Evolutionary conservation across 2,888 invertebrate species (phyloP).

Genomic region (Eupithecia subfuscata): DNA sequence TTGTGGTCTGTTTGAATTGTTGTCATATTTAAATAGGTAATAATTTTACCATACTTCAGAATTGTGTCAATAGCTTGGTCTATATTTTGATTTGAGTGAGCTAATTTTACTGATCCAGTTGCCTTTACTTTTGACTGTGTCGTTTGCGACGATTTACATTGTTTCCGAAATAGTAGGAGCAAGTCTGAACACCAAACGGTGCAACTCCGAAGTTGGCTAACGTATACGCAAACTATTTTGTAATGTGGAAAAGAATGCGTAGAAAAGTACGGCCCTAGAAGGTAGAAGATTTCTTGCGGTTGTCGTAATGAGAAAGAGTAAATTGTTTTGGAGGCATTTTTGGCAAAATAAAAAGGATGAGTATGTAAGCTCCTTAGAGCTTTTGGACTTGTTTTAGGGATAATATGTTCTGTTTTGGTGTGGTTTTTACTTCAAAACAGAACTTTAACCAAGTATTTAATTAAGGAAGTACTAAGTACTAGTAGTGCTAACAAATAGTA

Average conservation of each 20-base stretch:
- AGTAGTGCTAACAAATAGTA: neutral
- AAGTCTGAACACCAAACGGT: slow-evolving; percentile 62
- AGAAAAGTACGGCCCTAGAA: slow-evolving; percentile 44
- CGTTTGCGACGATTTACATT: slow-evolving; percentile 79
- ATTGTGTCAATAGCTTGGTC: neutral
- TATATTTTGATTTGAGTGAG: neutral
- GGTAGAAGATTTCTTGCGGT: slow-evolving; percentile 42
- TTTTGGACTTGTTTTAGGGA: slow-evolving; percentile 38
- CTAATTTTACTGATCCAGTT: slow-evolving; percentile 13
- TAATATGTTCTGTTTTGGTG: slow-evolving; percentile 18
- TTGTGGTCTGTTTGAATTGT: neutral
- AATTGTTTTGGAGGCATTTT: slow-evolving; percentile 46
- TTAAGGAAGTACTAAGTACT: neutral
- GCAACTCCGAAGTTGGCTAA: slow-evolving; percentile 54
- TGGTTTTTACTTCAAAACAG: slow-evolving; percentile 9
- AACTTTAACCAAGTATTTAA: neutral
- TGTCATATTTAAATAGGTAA: neutral
- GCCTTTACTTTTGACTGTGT: slow-evolving; percentile 31
- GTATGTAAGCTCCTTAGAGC: slow-evolving; percentile 39
- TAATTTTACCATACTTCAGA: neutral
- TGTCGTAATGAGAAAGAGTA: slow-evolving; percentile 46
- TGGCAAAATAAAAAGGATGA: slow-evolving; percentile 41
- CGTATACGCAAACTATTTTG: slow-evolving; percentile 57
- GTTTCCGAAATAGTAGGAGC: slow-evolving; percentile 76
- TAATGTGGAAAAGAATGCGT: slow-evolving; percentile 57